phyloP scores from a whole-genome alignment of 2,113 vertebrate genomes.

The Urocitellus parryii region DNA sequence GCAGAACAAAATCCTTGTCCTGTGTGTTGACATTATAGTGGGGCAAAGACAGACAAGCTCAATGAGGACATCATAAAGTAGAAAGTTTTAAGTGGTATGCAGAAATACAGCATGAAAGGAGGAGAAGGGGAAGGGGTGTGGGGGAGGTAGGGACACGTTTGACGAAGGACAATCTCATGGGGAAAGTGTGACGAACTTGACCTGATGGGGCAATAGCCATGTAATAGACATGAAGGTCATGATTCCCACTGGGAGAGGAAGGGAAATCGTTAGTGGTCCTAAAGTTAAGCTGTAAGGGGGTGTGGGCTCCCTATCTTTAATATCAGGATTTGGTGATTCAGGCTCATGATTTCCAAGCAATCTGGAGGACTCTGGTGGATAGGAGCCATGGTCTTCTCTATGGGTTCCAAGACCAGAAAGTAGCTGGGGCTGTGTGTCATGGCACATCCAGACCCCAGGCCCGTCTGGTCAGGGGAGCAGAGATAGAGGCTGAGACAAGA shows the following conservation, averaged over 20 bases:
- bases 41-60: not conserved
- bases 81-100: not conserved
- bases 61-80: not conserved
- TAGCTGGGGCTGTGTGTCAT: not conserved
- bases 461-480: not conserved
- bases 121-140: not conserved
- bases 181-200: not conserved
- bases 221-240: not conserved
- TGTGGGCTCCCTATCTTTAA: not conserved
- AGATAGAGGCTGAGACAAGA: not conserved
- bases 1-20: not conserved
- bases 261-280: not conserved
- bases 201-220: no score
- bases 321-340: not conserved
- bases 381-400: not conserved
- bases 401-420: not conserved
- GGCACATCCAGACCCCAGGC: not conserved
- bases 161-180: not conserved
- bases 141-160: not conserved
- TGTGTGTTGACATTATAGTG: not conserved
- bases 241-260: not conserved
- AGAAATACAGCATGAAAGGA: slow-evolving; percentile 23
- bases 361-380: not conserved
- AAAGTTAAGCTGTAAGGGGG: not conserved
- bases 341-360: not conserved